phyloP scores from a whole-genome alignment of 2,797 vertebrate species.

The Pseudochaenichthys georgianus region DNA sequence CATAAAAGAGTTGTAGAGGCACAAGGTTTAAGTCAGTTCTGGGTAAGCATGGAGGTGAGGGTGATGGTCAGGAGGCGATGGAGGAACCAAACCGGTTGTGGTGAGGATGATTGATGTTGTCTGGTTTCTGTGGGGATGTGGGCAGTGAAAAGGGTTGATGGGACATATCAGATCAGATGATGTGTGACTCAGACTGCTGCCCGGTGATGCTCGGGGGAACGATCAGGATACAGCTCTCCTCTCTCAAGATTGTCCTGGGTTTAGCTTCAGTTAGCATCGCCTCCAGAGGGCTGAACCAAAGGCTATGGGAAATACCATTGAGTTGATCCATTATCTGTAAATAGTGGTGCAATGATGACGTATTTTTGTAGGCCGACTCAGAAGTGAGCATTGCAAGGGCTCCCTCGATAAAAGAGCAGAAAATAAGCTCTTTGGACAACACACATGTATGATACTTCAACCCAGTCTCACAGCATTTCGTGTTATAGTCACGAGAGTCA shows the following conservation, averaged over 20 bases:
- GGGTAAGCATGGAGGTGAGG: constrained; percentile 39
- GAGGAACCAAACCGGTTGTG: constrained; percentile 12
- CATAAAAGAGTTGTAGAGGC: constrained; percentile 89
- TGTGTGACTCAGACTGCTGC: constrained; percentile 59
- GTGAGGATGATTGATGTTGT: constrained; percentile 6
- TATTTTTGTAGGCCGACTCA: no score
- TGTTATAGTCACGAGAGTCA: no score
- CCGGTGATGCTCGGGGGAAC: constrained; percentile 9
- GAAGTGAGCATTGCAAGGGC: no score
- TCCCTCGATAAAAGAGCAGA: no score
- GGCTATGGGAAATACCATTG: constrained; percentile 28
- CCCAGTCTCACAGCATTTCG: no score
- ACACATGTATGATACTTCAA: no score
- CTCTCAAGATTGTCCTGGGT: constrained; percentile 60
- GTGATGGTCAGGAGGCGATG: constrained; percentile 1
- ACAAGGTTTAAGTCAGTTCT: constrained; percentile 84
- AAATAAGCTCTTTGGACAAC: no score
- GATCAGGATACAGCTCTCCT: constrained; percentile 56
- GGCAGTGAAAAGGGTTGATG: constrained; percentile 55
- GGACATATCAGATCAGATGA: constrained; percentile 23
- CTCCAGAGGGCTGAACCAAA: constrained; percentile 43
- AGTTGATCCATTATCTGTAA: constrained; percentile 12
- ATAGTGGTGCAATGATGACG: no score
- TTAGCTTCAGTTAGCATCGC: constrained; percentile 37
- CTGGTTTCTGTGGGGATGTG: constrained; percentile 39